Evolutionary conservation across 2,113 vertebrate genomes (phyloP).

Genomic region (Phrynocephalus versicolor): DNA sequence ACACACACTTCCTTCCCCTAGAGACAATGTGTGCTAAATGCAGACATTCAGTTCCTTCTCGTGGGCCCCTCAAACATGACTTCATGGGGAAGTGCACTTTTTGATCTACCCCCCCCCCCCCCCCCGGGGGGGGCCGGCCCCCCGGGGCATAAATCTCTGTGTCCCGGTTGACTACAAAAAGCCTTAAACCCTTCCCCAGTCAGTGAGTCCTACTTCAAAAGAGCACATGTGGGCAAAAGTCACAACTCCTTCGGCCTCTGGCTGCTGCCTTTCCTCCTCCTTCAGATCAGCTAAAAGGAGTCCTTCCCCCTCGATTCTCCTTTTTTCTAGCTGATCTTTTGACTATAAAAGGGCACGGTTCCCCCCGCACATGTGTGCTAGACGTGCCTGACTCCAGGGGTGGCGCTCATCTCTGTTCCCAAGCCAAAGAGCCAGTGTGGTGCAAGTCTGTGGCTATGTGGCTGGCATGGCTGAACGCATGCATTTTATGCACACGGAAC

Average conservation of each 20-base stretch:
- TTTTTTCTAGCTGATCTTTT: neutral
- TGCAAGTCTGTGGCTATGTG: no score
- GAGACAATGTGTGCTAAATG: neutral
- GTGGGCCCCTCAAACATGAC: neutral
- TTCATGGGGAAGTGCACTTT: fast-evolving
- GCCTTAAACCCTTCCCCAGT: neutral
- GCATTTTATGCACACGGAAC: no score
- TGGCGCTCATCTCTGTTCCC: no score
- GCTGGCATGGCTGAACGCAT: no score
- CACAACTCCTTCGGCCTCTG: neutral
- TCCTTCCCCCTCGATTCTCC: neutral
- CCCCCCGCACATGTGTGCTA: no score
- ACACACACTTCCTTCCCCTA: neutral
- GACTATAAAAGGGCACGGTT: no score
- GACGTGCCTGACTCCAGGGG: no score
- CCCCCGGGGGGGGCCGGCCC: neutral
- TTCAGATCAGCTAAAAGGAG: neutral
- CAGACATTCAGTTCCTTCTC: neutral
- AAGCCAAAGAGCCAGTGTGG: no score
- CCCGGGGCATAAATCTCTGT: neutral
- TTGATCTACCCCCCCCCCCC: neutral
- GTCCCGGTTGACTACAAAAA: neutral
- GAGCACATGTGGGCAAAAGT: neutral
- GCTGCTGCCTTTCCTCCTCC: neutral
- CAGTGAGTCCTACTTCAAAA: neutral